Conservation (phyloP, 2,797 vertebrate species). For the Lemur catta region DNA sequence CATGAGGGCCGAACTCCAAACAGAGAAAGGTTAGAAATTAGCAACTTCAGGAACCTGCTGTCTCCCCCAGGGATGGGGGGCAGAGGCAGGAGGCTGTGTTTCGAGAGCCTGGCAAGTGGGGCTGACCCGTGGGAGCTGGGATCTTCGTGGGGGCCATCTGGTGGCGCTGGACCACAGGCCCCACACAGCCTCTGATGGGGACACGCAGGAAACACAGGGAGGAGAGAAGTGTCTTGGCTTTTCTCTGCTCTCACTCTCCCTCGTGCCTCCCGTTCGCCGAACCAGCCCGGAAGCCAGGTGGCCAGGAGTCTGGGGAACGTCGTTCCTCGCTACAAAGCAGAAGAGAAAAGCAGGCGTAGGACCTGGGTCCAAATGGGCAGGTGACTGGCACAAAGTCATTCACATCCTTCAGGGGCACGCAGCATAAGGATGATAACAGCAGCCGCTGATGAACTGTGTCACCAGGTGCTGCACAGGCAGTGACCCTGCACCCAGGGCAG, state of each 20-base stretch:
- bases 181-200: not conserved
- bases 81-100: not conserved
- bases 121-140: not conserved
- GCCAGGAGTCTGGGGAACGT: not conserved
- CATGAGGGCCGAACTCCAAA: not conserved
- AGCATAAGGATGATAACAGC: not conserved
- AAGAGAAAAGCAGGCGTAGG: not conserved
- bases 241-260: not conserved
- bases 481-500: fast-evolving
- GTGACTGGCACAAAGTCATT: not conserved
- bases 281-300: not conserved
- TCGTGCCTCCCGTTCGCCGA: not conserved
- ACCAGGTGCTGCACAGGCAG: fast-evolving
- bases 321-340: fast-evolving
- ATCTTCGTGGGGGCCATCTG: not conserved
- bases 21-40: not conserved
- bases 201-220: not conserved
- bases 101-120: not conserved
- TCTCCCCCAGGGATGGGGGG: not conserved
- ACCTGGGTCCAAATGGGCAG: not conserved
- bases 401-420: not conserved
- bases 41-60: not conserved
- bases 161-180: not conserved
- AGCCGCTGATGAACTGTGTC: fast-evolving
- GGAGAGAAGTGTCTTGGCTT: not conserved